Percentiles rank a stretch among this genome's conserved stretches.
These are phyloP conservation scores for Gracilinanus agilis DNA, from an alignment of 2,113 vertebrate species.

Conservation along the genomic window DNA sequence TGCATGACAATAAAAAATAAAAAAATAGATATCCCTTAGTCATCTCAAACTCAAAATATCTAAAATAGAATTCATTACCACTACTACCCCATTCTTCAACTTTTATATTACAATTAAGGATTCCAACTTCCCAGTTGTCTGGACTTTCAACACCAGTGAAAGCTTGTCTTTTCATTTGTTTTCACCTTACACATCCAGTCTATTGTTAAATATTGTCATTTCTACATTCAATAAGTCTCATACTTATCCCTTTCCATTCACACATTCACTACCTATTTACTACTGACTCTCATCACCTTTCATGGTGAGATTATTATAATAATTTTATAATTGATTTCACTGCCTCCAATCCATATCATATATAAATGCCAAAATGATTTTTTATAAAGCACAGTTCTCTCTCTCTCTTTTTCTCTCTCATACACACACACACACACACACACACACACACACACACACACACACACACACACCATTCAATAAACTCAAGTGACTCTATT, in stretches of 20 bases:
- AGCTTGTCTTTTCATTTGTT: too few relatives aligned
- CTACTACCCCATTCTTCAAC: neutral
- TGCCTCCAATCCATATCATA: neutral
- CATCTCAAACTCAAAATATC: neutral
- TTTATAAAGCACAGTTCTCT: too few relatives aligned
- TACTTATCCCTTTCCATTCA: neutral
- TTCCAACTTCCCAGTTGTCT: neutral
- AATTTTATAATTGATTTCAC: neutral
- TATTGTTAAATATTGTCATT: neutral
- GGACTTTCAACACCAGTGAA: too few relatives aligned
- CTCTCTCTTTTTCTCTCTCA: too few relatives aligned
- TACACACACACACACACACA: too few relatives aligned
- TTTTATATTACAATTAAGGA: neutral
- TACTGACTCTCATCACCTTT: neutral
- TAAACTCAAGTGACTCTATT: neutral
- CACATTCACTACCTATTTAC: neutral
- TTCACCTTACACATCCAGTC: too few relatives aligned
- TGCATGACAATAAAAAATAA: too few relatives aligned
- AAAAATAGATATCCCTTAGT: neutral
- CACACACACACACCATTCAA: neutral
- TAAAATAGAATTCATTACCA: neutral
- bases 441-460: too few relatives aligned
- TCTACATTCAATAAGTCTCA: neutral
- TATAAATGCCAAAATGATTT: neutral
- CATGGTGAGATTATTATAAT: neutral